These are phyloP conservation scores for Hipparchia semele DNA, from an alignment of 2,888 invertebrate genomes.

Conservation along the genomic window DNA sequence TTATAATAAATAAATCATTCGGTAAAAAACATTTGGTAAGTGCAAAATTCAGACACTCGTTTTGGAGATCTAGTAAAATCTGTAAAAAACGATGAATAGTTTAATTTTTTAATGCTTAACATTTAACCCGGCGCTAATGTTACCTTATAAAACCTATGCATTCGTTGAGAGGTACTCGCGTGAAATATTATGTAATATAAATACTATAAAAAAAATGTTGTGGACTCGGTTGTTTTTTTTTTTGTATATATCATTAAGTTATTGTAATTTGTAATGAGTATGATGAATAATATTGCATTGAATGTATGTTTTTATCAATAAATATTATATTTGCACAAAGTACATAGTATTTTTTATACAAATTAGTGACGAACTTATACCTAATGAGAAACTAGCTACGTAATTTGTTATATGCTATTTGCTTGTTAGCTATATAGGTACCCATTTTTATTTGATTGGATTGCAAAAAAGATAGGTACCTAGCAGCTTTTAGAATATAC, in stretches of 20 bases:
- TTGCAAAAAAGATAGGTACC: too few relatives aligned
- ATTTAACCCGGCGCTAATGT: slow-evolving; percentile 75
- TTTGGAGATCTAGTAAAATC: not conserved
- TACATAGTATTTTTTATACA: not conserved
- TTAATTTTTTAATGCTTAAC: slow-evolving; percentile 38
- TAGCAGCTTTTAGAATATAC: too few relatives aligned
- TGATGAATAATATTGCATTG: slow-evolving; percentile 17
- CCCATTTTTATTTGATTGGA: too few relatives aligned
- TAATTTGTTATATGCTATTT: too few relatives aligned
- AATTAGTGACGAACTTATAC: not conserved
- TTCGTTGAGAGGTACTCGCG: slow-evolving; percentile 65
- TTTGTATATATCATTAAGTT: slow-evolving; percentile 21
- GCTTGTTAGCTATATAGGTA: too few relatives aligned
- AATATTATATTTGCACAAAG: slow-evolving; percentile 28
- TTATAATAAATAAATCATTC: not conserved
- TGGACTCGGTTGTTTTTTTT: slow-evolving; percentile 39
- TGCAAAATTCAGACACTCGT: not conserved
- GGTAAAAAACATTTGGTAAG: too few relatives aligned
- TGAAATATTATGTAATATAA: slow-evolving; percentile 41
- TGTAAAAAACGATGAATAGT: not conserved
- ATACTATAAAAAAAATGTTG: slow-evolving; percentile 30
- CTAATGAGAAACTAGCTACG: too few relatives aligned
- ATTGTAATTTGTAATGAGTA: slow-evolving; percentile 21
- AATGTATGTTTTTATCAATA: slow-evolving; percentile 31
- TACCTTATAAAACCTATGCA: slow-evolving; percentile 65